Base-by-base conservation (phyloP, 2,797 vertebrate genomes). In the Lacerta agilis region DNA sequence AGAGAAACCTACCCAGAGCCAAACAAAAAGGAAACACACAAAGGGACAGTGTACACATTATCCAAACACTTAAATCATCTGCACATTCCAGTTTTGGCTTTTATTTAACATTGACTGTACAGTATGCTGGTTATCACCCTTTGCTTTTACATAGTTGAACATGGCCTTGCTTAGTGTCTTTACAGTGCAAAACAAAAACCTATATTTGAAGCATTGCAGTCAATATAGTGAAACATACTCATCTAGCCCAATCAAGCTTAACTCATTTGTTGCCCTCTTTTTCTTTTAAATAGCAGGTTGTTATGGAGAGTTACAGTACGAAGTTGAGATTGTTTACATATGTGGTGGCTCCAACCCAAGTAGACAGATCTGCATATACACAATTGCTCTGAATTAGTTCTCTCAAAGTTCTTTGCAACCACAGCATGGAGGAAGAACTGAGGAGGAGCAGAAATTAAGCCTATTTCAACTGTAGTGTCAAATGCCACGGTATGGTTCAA, bases 11-110 rank as follows among this genome's bases (percentile, higher is more conserved):
- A 93, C 92, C 91, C 91, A 96, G 94, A 97, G 95, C 93, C 92
- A 95, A 96, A 95, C 91, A 86, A 90, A 58, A 83, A 64, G 18
- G 33, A 38, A n/a, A 38, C 67, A 78, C 76, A 80, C 61, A 64
- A 95, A 94, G 94, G 94, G 94, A 96, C 93, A 96, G 91, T 87
- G 88, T 95, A 96, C 95, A 91, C 96, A 93, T 95, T 94, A 96
- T 94, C 95, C 94, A 93, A 94, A 96, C 94, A 94, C 95, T 96
- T 64, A 64, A 93, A 82, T 86, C 91, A 92, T 95, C 94, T 96
- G 96, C 97, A 97, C 96, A 96, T 97, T 97, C 97, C 97, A 97
- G 96, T 97, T 97, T 97, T 95, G 96, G 96, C 96, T 96, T 97
- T 96, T 95, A 96, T 96, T 95, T 94, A 97, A 96, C 95, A 96